Evolutionary conservation across 92 coral and sea anemone species (phyloP).

Genomic region (Anthopleura xanthogrammica): DNA sequence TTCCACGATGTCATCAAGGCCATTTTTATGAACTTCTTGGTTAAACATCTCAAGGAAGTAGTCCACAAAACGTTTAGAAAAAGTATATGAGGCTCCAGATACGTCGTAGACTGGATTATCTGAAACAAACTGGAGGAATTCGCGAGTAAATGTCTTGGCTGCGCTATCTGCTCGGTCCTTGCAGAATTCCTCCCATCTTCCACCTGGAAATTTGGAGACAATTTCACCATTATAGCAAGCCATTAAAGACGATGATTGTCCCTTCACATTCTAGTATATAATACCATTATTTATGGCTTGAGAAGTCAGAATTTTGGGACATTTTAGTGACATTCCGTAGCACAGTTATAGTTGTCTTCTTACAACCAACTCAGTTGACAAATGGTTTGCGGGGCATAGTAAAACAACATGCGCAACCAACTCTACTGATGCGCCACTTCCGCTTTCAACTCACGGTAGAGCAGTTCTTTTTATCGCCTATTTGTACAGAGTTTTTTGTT

Average conservation of each 20-base stretch:
- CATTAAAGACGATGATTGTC: slow-evolving; percentile 43
- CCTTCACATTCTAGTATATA: slow-evolving; percentile 19
- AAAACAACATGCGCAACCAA: slow-evolving; percentile 56
- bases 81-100: slow-evolving; percentile 88
- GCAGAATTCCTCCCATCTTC: slow-evolving; percentile 99
- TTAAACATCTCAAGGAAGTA: slow-evolving; percentile 82
- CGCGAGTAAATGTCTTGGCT: slow-evolving; percentile 87
- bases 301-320: background rate
- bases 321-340: slow-evolving; percentile 5
- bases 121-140: slow-evolving; percentile 88
- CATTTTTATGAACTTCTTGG: slow-evolving; percentile 85
- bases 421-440: slow-evolving; percentile 20
- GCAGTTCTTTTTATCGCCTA: background rate
- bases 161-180: slow-evolving; percentile 85
- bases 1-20: slow-evolving; percentile 77
- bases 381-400: slow-evolving; percentile 43
- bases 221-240: slow-evolving; percentile 94
- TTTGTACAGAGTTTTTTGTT: background rate
- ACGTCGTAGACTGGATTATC: slow-evolving; percentile 96
- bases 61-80: slow-evolving; percentile 91
- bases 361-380: too few relatives aligned
- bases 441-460: background rate
- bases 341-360: background rate
- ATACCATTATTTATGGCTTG: background rate
- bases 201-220: slow-evolving; percentile 74